Conservation (phyloP, 2,888 invertebrate genomes). For the Diloba caeruleocephala region DNA sequence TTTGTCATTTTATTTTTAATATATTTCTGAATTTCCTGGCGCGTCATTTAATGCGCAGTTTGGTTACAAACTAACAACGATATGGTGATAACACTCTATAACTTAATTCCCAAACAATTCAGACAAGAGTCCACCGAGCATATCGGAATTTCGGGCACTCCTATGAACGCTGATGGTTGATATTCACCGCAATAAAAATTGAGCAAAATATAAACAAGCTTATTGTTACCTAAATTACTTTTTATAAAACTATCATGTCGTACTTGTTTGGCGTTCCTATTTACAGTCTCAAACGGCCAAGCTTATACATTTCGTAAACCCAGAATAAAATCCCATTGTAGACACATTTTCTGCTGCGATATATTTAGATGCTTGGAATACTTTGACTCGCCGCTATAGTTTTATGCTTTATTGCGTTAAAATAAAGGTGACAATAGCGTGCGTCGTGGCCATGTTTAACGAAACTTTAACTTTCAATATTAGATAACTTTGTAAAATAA, state of each 20-base stretch:
- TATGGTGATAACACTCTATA: slow-evolving; percentile 29
- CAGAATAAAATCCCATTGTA: slow-evolving; percentile 46
- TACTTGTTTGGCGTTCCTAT: slow-evolving; percentile 27
- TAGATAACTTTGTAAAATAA: slow-evolving; percentile 69
- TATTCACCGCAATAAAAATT: too few species aligned
- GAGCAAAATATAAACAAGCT: slow-evolving; percentile 28
- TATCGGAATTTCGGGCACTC: too few species aligned
- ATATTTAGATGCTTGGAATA: slow-evolving; percentile 48
- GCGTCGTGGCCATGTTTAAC: slow-evolving; percentile 12
- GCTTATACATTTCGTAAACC: slow-evolving; percentile 20
- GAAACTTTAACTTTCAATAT: slow-evolving; percentile 46
- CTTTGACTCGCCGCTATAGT: slow-evolving; percentile 19
- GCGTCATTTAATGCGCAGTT: slow-evolving; percentile 44
- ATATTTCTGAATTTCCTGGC: slow-evolving; percentile 34
- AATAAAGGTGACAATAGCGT: slow-evolving; percentile 38
- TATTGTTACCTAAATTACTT: slow-evolving; percentile 23
- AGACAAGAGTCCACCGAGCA: too few species aligned
- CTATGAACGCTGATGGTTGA: too few species aligned
- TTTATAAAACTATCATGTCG: slow-evolving; percentile 12
- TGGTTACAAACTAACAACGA: slow-evolving; percentile 31
- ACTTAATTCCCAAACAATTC: too few species aligned
- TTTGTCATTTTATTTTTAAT: slow-evolving; percentile 40
- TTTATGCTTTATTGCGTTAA: slow-evolving; percentile 28
- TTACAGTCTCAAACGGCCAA: slow-evolving; percentile 31
- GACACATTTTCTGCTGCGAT: slow-evolving; percentile 41